phyloP scores from a whole-genome alignment of 2,113 vertebrate species.

The Ahaetulla prasina region DNA sequence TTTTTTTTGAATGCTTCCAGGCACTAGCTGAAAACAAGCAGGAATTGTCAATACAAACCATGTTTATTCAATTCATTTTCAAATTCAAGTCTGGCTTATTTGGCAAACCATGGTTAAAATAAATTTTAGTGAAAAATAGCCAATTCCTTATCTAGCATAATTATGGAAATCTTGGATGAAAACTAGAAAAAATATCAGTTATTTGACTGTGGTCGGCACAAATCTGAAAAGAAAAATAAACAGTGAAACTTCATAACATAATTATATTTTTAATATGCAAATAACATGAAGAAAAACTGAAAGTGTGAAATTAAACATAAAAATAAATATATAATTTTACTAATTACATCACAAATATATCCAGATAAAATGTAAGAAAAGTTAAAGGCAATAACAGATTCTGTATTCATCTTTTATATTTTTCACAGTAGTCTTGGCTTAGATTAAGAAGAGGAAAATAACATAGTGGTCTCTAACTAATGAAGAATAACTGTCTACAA shows the following conservation, averaged over 20 bases:
- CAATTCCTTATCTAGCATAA: constrained; percentile 32
- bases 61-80: background rate
- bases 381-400: constrained; percentile 5
- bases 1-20: background rate
- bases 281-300: background rate
- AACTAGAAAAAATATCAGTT: background rate
- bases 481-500: background rate
- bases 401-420: constrained; percentile 5
- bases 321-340: constrained; percentile 25
- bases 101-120: background rate
- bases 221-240: background rate
- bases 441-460: background rate
- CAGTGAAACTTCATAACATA: constrained; percentile 6
- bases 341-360: constrained; percentile 27
- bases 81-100: background rate
- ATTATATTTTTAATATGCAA: background rate
- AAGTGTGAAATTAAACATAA: background rate
- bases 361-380: constrained; percentile 17
- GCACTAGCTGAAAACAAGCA: background rate
- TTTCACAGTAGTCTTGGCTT: background rate
- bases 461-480: background rate
- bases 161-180: constrained; percentile 13
- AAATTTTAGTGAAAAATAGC: background rate
- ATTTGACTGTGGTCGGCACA: background rate
- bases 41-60: background rate